phyloP scores from a whole-genome alignment of 2,113 vertebrate genomes.

The Felis catus region DNA sequence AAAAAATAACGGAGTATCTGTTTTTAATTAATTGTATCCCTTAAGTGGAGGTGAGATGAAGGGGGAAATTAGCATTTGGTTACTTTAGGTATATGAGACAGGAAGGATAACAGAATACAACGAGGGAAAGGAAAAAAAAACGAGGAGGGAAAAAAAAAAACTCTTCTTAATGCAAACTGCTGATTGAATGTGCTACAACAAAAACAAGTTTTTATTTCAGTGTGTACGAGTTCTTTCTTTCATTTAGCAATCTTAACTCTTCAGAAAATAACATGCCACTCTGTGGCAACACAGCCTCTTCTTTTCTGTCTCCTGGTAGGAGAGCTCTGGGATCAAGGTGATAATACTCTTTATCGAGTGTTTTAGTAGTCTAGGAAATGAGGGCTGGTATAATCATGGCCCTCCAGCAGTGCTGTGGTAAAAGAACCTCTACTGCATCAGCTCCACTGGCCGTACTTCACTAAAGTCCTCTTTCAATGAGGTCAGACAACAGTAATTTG shows the following conservation, averaged over 20 bases:
- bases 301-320: conserved; percentile 12
- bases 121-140: background rate
- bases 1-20: background rate
- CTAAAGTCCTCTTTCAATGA: conserved; percentile 35
- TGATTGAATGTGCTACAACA: background rate
- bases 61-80: background rate
- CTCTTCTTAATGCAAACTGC: background rate
- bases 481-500: conserved; percentile 68
- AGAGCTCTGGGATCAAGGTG: conserved; percentile 48
- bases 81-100: background rate
- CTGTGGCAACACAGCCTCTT: background rate
- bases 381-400: background rate
- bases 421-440: background rate
- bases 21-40: background rate
- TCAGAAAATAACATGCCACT: background rate
- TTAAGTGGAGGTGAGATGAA: background rate
- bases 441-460: background rate
- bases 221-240: background rate
- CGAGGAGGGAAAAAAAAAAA: background rate
- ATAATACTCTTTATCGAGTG: background rate
- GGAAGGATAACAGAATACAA: background rate
- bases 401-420: background rate
- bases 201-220: background rate
- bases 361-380: background rate
- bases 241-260: conserved; percentile 23